A percentile compares a stretch with the other conserved stretches of the same genome.
Evolutionary conservation across 2,797 vertebrate species (phyloP).

Genomic region (Schizothorax lantsangensis): DNA sequence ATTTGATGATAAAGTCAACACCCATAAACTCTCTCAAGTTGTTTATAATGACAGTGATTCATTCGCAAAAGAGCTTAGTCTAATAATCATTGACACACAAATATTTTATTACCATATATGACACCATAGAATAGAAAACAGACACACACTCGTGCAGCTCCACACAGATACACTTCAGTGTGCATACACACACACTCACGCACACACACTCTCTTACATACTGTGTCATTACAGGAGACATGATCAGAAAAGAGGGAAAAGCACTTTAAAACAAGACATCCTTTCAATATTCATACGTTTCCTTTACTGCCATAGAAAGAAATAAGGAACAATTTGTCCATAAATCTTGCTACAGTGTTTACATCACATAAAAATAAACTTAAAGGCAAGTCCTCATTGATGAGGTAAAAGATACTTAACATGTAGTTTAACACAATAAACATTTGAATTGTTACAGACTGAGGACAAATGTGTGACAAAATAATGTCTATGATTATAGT

Average conservation of each 20-base stretch:
- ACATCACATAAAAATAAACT: slow-evolving; percentile 66
- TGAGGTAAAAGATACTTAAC: slow-evolving; percentile 58
- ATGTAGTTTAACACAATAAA: slow-evolving; percentile 56
- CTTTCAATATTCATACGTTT: slow-evolving; percentile 65
- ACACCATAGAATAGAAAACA: slow-evolving; percentile 61
- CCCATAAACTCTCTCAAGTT: neutral
- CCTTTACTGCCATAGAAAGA: slow-evolving; percentile 68
- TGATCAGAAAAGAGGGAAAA: slow-evolving; percentile 52
- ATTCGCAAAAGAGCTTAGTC: slow-evolving; percentile 67
- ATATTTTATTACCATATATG: slow-evolving; percentile 63
- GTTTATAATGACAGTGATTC: slow-evolving; percentile 63
- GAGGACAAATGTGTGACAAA: slow-evolving; percentile 57
- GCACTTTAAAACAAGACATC: slow-evolving; percentile 63
- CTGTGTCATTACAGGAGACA: slow-evolving; percentile 44
- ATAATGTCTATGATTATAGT: slow-evolving; percentile 49
- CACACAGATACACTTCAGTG: slow-evolving; percentile 52
- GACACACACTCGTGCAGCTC: slow-evolving; percentile 36
- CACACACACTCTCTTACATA: slow-evolving; percentile 42
- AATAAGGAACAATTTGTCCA: slow-evolving; percentile 68
- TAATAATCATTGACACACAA: slow-evolving; percentile 69
- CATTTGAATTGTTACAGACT: slow-evolving; percentile 50
- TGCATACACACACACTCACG: slow-evolving; percentile 19
- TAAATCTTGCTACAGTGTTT: slow-evolving; percentile 67
- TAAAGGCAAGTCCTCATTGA: slow-evolving; percentile 54
- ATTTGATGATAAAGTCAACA: neutral